A percentile compares a stretch with the other conserved stretches of the same genome.
Conservation (phyloP, 2,888 invertebrate genomes). For the Nasonia oneida region DNA sequence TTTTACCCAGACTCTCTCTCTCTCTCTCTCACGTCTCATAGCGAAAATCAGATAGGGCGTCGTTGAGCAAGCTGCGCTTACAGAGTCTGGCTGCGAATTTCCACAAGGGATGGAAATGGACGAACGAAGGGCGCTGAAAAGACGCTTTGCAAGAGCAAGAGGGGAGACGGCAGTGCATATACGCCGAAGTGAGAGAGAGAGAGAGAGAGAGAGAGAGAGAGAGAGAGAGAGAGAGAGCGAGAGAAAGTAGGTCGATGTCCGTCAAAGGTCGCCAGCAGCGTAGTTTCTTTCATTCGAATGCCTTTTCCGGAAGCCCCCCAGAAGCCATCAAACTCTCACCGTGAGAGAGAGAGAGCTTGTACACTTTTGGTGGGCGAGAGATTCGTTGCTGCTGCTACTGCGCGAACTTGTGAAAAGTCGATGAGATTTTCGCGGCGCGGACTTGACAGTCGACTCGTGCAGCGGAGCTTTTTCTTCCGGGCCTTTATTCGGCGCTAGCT, state of each 20-base stretch:
- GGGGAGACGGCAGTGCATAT: not conserved
- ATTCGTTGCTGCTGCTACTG: slow-evolving; percentile 6
- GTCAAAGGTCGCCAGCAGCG: slow-evolving; percentile 47
- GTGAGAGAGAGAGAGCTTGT: not conserved
- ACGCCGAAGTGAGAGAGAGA: slow-evolving; percentile 26
- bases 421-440: slow-evolving; percentile 43
- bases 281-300: slow-evolving; percentile 58
- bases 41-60: slow-evolving; percentile 38
- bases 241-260: slow-evolving; percentile 61
- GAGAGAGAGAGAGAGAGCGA: slow-evolving; percentile 34
- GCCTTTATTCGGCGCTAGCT: not conserved
- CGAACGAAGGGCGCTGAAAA: slow-evolving; percentile 17
- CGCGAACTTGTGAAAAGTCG: slow-evolving; percentile 38
- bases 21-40: not conserved
- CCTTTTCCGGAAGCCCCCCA: slow-evolving; percentile 5
- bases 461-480: not conserved
- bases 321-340: slow-evolving; percentile 26
- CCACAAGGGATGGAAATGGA: slow-evolving; percentile 36
- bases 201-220: slow-evolving; percentile 47
- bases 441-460: slow-evolving; percentile 38
- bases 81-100: not conserved
- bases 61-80: not conserved
- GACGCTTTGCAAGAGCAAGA: not conserved
- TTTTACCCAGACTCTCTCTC: not conserved
- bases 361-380: not conserved